phyloP scores from a whole-genome alignment of 2,888 invertebrate genomes.

The Bursaphelenchus okinawaensis region DNA sequence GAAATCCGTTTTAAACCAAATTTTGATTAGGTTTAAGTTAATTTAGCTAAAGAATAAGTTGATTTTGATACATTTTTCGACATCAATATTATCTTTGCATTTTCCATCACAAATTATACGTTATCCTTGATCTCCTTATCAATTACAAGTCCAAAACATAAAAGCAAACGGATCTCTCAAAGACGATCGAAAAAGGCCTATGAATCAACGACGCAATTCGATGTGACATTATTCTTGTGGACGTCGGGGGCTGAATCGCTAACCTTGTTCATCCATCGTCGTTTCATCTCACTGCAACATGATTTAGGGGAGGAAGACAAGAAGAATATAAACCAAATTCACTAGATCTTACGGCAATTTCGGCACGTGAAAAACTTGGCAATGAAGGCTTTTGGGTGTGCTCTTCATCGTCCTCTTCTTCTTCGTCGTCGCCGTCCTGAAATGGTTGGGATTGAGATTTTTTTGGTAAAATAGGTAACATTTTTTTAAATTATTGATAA shows the following conservation, averaged over 20 bases:
- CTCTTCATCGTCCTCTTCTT: constrained; percentile 7
- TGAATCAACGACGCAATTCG: not conserved
- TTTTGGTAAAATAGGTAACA: too few species aligned
- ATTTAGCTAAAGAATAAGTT: too few species aligned
- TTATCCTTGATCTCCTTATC: too few species aligned
- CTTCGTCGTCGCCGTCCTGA: constrained; percentile 12
- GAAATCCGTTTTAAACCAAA: too few species aligned
- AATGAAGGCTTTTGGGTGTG: constrained; percentile 5
- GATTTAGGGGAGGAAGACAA: not conserved
- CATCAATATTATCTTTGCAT: too few species aligned
- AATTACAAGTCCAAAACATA: too few species aligned
- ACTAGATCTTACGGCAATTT: constrained; percentile 33
- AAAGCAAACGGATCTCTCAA: not conserved
- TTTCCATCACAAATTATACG: too few species aligned
- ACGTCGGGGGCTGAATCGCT: constrained; percentile 19
- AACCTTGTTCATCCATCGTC: constrained; percentile 20
- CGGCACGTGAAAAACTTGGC: constrained; percentile 30
- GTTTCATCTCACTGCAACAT: not conserved
- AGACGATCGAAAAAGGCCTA: not conserved
- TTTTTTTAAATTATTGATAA: too few species aligned
- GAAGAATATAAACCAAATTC: not conserved
- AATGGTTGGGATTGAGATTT: constrained; percentile 7
- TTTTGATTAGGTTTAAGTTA: too few species aligned
- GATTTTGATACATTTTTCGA: too few species aligned
- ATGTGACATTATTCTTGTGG: constrained; percentile 3